These are phyloP conservation scores for Drosophila grimshawi DNA, from an alignment of 1,140 invertebrate genomes.

Conservation along the genomic window DNA sequence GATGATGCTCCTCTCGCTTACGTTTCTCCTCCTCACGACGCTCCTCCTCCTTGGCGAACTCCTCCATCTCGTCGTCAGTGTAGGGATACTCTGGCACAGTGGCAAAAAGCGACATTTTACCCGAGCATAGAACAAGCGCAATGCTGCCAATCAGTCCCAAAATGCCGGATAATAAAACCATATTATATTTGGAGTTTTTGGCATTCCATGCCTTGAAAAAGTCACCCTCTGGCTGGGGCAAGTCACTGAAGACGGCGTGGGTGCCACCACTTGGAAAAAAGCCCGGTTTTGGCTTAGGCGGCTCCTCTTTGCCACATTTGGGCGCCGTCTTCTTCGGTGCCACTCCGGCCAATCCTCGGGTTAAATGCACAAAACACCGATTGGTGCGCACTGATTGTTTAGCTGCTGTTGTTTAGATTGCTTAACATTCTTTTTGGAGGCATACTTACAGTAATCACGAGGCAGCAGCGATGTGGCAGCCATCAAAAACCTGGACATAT, in stretches of 20 bases:
- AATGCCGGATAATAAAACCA: constrained; percentile 46
- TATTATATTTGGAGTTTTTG: constrained; percentile 66
- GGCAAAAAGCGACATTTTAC: constrained; percentile 5
- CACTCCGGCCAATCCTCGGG: constrained; percentile 36
- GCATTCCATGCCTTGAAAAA: constrained; percentile 46
- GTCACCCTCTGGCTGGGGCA: constrained; percentile 62
- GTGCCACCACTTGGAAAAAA: constrained; percentile 59
- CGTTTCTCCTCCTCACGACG: constrained; percentile 50
- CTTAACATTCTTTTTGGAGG: too few species aligned
- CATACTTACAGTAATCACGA: constrained; percentile 51
- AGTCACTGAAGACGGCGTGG: constrained; percentile 59
- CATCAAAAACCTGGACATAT: constrained; percentile 63
- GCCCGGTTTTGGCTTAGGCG: constrained; percentile 31
- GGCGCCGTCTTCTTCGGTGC: constrained; percentile 19
- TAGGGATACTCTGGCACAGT: constrained; percentile 63
- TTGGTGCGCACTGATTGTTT: constrained; percentile 36
- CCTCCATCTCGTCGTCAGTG: constrained; percentile 62
- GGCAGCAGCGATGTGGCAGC: constrained; percentile 39
- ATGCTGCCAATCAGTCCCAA: constrained; percentile 40
- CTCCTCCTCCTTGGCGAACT: constrained; percentile 55
- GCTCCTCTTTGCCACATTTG: constrained; percentile 17
- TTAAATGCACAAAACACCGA: constrained; percentile 23
- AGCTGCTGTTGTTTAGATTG: not conserved
- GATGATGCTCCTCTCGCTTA: constrained; percentile 46
- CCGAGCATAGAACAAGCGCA: not conserved